Conservation (phyloP, 2,888 invertebrate species). For the Hypsopygia costalis region DNA sequence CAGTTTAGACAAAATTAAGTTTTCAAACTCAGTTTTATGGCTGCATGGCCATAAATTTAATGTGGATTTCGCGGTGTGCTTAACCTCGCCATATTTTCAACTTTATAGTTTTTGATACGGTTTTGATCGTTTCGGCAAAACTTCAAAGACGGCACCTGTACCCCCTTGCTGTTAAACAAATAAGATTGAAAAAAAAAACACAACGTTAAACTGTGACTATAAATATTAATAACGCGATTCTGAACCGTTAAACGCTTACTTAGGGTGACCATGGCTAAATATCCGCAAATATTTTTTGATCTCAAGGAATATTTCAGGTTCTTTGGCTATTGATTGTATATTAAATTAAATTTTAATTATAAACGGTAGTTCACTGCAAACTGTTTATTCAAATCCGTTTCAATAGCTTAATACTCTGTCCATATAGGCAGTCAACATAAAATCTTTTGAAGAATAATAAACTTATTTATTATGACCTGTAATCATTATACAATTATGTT, state of each 20-base stretch:
- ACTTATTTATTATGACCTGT: no score
- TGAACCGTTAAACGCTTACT: conserved; percentile 44
- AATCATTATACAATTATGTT: no score
- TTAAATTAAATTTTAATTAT: no score
- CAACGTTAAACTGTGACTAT: conserved; percentile 54
- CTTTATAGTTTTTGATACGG: conserved; percentile 41
- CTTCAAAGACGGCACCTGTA: conserved; percentile 67
- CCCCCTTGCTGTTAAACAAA: conserved; percentile 67
- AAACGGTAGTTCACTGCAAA: no score
- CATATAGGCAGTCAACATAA: no score
- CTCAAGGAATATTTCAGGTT: no score
- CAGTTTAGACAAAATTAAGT: conserved; percentile 22
- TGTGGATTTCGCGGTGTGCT: conserved; percentile 39
- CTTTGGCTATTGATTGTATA: no score
- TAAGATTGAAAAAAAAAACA: conserved; percentile 56
- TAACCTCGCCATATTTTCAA: conserved; percentile 25
- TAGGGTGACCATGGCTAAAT: conserved; percentile 42
- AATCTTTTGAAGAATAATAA: no score
- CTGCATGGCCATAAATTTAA: conserved; percentile 36
- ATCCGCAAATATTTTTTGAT: no score
- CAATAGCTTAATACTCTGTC: no score
- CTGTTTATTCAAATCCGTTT: no score
- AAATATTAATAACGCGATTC: conserved; percentile 73
- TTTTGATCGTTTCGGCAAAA: conserved; percentile 39
- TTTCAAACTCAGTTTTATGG: conserved; percentile 32